Conservation (phyloP, 2,888 invertebrate species). For the Lampropteryx suffumata region DNA sequence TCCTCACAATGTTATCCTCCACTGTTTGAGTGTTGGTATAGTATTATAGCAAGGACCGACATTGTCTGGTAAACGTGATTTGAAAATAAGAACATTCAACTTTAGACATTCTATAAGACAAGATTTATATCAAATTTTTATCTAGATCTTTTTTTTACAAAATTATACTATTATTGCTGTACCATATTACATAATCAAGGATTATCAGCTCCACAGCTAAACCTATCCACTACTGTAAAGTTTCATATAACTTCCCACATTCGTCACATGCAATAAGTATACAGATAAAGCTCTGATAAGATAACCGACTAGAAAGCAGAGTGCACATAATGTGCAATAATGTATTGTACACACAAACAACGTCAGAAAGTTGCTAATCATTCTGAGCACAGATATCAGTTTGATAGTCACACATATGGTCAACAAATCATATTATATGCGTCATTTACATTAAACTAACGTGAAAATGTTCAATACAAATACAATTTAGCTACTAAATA, state of each 20-base stretch:
- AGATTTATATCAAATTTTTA: no score
- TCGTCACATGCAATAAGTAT: slow-evolving; percentile 31
- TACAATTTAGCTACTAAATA: slow-evolving; percentile 26
- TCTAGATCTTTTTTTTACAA: no score
- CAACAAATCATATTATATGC: slow-evolving; percentile 41
- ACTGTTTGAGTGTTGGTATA: no score
- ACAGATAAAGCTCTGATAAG: slow-evolving; percentile 42
- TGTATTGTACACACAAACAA: slow-evolving; percentile 26
- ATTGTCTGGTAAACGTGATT: no score
- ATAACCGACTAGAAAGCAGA: slow-evolving; percentile 44
- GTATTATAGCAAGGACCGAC: no score
- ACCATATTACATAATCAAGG: no score
- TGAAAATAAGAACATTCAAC: no score
- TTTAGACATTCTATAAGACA: no score
- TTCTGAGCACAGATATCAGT: slow-evolving; percentile 42
- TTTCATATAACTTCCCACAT: slow-evolving; percentile 31
- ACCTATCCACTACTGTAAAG: slow-evolving; percentile 18
- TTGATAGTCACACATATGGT: slow-evolving; percentile 31
- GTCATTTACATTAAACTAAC: slow-evolving; percentile 40
- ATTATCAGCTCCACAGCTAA: slow-evolving; percentile 1
- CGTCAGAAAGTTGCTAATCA: slow-evolving; percentile 40
- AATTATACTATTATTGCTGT: no score
- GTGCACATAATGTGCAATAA: slow-evolving; percentile 27
- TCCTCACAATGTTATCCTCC: no score
- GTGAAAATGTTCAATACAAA: slow-evolving; percentile 24